phyloP scores from a whole-genome alignment of 2,888 invertebrate species.

The Megastigmus dorsalis region DNA sequence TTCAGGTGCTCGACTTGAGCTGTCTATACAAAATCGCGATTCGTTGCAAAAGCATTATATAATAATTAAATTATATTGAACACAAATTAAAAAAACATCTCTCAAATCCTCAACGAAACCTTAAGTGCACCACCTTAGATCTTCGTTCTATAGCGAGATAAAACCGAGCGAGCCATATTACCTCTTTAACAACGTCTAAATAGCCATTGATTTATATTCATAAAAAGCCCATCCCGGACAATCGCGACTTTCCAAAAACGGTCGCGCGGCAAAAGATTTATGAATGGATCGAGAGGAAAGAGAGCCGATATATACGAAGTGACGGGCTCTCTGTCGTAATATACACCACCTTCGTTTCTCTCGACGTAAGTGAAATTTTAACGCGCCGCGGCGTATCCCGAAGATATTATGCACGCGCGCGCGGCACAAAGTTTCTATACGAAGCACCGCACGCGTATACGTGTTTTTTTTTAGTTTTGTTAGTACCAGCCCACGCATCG shows the following conservation, averaged over 20 bases:
- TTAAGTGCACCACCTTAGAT: too few relatives aligned
- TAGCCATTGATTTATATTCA: slow-evolving; percentile 9
- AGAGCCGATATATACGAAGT: not conserved
- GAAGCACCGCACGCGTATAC: not conserved
- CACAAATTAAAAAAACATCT: too few relatives aligned
- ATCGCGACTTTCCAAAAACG: slow-evolving; percentile 27
- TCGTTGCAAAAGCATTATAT: too few relatives aligned
- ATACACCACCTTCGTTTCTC: not conserved
- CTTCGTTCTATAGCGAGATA: too few relatives aligned
- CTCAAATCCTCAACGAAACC: not conserved
- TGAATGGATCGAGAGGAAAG: slow-evolving; percentile 22
- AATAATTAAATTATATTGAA: too few relatives aligned
- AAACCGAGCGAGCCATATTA: too few relatives aligned
- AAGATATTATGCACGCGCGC: not conserved
- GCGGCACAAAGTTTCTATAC: not conserved
- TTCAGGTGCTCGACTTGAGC: too few relatives aligned
- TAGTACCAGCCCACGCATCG: not conserved
- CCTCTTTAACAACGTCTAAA: too few relatives aligned
- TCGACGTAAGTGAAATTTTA: slow-evolving; percentile 18
- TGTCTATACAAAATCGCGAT: too few relatives aligned
- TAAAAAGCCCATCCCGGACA: slow-evolving; percentile 9
- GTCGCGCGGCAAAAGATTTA: slow-evolving; percentile 1
- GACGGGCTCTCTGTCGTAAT: slow-evolving; percentile 17
- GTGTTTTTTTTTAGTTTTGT: not conserved
- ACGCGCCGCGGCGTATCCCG: not conserved